phyloP scores from a whole-genome alignment of 92 coral and sea anemone genomes.

The Hydrozoanthus gracilis region DNA sequence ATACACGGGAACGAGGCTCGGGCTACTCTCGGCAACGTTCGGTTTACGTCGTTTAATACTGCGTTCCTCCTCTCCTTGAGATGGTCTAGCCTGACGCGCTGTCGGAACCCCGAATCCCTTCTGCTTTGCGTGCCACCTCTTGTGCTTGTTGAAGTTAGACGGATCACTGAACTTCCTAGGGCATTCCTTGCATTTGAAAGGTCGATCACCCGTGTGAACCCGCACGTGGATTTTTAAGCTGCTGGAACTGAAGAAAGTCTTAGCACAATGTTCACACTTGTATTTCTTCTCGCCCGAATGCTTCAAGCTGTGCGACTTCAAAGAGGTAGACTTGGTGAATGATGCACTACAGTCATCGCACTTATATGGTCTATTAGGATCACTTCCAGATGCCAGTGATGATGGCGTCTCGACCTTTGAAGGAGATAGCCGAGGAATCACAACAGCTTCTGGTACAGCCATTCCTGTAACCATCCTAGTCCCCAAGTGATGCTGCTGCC shows the following conservation, averaged over 20 bases:
- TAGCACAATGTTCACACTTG: constrained; percentile 91
- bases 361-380: constrained; percentile 61
- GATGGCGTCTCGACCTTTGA: constrained; percentile 1
- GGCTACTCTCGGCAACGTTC: background rate
- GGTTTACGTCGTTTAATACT: constrained; percentile 34
- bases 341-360: constrained; percentile 91
- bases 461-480: constrained; percentile 9
- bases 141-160: constrained; percentile 98
- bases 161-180: constrained; percentile 98
- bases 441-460: constrained; percentile 27
- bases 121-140: constrained; percentile 95
- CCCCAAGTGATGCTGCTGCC: constrained; percentile 6
- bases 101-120: constrained; percentile 65
- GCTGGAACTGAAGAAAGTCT: constrained; percentile 97
- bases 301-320: constrained; percentile 92
- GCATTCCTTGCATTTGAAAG: constrained; percentile 97
- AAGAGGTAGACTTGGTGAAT: constrained; percentile 92
- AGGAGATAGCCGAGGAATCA: constrained; percentile 28
- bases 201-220: constrained; percentile 97
- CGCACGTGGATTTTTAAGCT: constrained; percentile 96
- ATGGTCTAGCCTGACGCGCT: constrained; percentile 43
- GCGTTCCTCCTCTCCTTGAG: constrained; percentile 40
- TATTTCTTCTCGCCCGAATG: constrained; percentile 98
- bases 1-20: constrained; percentile 42
- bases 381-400: constrained; percentile 12